Percentiles rank a stretch among this genome's conserved stretches.
These are phyloP conservation scores for Cybosia mesomella DNA, from an alignment of 2,888 invertebrate genomes.

Conservation along the genomic window DNA sequence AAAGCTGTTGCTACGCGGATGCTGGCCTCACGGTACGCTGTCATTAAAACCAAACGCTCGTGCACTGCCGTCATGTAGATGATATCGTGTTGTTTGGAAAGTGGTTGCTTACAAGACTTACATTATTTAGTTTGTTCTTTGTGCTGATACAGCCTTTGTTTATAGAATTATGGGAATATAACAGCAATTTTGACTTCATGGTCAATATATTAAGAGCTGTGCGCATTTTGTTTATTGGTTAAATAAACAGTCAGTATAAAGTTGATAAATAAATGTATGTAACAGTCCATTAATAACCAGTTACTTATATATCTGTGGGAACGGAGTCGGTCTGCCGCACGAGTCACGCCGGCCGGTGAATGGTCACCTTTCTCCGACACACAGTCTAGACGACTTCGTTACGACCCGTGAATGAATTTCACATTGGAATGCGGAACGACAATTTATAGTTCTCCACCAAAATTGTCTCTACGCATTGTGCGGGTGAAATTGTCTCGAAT, in stretches of 20 bases:
- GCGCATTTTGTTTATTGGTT: neutral
- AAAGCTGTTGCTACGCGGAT: slow-evolving; percentile 86
- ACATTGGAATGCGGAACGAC: slow-evolving; percentile 84
- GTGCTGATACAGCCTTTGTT: slow-evolving; percentile 53
- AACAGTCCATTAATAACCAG: slow-evolving; percentile 59
- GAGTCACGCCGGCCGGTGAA: slow-evolving; percentile 75
- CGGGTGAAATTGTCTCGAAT: slow-evolving; percentile 72
- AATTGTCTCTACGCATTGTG: slow-evolving; percentile 67
- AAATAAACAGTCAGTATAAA: slow-evolving; percentile 13
- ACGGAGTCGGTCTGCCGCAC: slow-evolving; percentile 64
- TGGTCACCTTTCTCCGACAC: slow-evolving; percentile 87
- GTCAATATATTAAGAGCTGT: neutral
- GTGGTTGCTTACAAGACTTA: slow-evolving; percentile 68
- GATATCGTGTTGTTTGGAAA: slow-evolving; percentile 83
- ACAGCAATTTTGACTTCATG: slow-evolving; percentile 16
- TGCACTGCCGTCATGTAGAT: slow-evolving; percentile 81
- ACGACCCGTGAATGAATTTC: slow-evolving; percentile 83
- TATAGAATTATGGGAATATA: slow-evolving; percentile 30
- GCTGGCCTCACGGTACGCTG: slow-evolving; percentile 77
- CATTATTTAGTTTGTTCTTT: slow-evolving; percentile 60
- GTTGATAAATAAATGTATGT: slow-evolving; percentile 29
- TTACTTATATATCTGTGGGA: slow-evolving; percentile 73
- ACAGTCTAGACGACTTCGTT: slow-evolving; percentile 83
- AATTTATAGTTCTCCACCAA: slow-evolving; percentile 73
- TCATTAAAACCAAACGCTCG: slow-evolving; percentile 81